Base-by-base conservation (phyloP, 2,113 vertebrate genomes). In the Enhydra lutris region DNA sequence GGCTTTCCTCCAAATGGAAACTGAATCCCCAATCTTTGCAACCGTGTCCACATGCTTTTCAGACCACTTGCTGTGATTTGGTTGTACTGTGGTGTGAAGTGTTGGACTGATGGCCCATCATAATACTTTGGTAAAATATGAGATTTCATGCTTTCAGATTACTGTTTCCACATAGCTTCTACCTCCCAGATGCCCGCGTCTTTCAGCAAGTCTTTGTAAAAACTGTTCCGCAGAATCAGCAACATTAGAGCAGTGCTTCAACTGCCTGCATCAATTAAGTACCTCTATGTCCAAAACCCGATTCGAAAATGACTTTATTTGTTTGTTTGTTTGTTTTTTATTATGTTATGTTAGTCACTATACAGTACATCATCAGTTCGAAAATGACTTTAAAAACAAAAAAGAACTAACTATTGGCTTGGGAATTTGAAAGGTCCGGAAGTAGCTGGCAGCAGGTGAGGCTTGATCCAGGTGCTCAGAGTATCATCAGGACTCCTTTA, bases 1-100 rank as follows among this genome's bases (percentile, higher is more conserved):
- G 97, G 95, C 97, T 95, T 8, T 79, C 80, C 95, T 98, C 95
- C 97, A 98, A 89, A 73, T 69, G 95, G 97, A 97, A 96, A 97
- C 96, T 26, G 79, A 95, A 91, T 69, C 91, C 65, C 3, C 9
- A 73, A 52, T 83, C 93, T 92, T 89, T 94, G 95, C 93, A 91
- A 85, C 42, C 3, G 39, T 83, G 92, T 94, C 96, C 47, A 7
- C 74, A 69, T 14, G 94, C 59, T 31, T 91, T 89, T 91, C 89
- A 86, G 92, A 92, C 89, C 79, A 1, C 96, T 97, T 12, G 0
- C 96, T 96, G 97, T 76, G 92, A 73, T 42, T 83, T 57, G 26
- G 81, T 61, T 63, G 84, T 67, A 59, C 52, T 34, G 29, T 71
- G 97, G 96, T 87, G 95, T 96, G 95, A 97, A 84, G 92, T 73